Percentiles rank a stretch among this genome's conserved stretches.
phyloP scores from a whole-genome alignment of 2,113 vertebrate species.

The Xenotilapia flavipinnis region DNA sequence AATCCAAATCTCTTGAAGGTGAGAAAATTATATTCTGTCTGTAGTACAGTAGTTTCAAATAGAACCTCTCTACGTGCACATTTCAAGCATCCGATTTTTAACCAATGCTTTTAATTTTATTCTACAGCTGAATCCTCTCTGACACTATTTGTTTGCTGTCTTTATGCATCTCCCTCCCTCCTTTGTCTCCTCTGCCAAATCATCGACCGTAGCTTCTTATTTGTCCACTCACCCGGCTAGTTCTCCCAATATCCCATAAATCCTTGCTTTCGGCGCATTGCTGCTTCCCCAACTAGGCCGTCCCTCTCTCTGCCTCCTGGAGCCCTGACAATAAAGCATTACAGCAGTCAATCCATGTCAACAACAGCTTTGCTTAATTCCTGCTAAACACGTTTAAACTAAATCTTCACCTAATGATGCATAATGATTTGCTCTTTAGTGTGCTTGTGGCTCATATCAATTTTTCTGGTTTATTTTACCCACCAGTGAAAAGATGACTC shows the following conservation, averaged over 20 bases:
- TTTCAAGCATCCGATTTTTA: neutral
- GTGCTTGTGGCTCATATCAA: conserved; percentile 66
- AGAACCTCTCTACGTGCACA: neutral
- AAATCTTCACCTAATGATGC: conserved; percentile 83
- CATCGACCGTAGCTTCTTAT: conserved; percentile 12
- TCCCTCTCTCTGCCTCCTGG: conserved; percentile 73
- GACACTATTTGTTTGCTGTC: neutral
- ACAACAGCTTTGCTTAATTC: conserved; percentile 83
- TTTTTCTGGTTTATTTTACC: conserved; percentile 53
- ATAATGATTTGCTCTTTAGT: conserved; percentile 77
- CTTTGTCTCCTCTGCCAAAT: conserved; percentile 10
- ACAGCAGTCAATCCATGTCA: conserved; percentile 83
- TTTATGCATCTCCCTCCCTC: neutral
- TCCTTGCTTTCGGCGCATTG: conserved; percentile 66
- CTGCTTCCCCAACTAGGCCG: conserved; percentile 54
- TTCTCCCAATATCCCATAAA: conserved; percentile 69
- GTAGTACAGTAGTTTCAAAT: neutral
- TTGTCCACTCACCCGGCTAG: conserved; percentile 48
- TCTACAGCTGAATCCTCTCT: neutral
- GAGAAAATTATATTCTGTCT: neutral
- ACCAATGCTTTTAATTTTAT: neutral
- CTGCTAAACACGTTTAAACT: conserved; percentile 80
- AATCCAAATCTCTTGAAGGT: neutral
- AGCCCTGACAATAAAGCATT: conserved; percentile 80
- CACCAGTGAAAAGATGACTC: conserved; percentile 35